phyloP scores from a whole-genome alignment of 2,888 invertebrate species.

The Pristionchus maxplancki region DNA sequence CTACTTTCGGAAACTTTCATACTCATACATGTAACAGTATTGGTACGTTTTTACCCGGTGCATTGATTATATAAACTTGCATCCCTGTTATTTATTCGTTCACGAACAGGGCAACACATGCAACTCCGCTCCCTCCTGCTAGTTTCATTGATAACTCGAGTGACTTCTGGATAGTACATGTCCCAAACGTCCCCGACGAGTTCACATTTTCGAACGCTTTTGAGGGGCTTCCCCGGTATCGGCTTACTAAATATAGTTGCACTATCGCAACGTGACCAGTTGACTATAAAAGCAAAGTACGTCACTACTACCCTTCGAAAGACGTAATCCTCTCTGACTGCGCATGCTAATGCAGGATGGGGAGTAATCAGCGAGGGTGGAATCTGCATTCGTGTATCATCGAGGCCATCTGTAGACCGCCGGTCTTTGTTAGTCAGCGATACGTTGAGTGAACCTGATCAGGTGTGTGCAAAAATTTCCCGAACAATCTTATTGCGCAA shows the following conservation, averaged over 20 bases:
- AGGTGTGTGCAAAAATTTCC: no score
- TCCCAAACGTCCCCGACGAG: no score
- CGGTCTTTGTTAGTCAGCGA: not conserved
- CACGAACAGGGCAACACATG: no score
- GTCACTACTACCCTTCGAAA: not conserved
- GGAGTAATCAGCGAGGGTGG: not conserved
- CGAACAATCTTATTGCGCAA: no score
- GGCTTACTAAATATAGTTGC: constrained; percentile 1
- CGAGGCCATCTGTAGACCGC: not conserved
- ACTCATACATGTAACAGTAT: not conserved
- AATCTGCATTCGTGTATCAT: not conserved
- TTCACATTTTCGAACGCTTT: no score
- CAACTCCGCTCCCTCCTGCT: no score
- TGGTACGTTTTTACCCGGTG: not conserved
- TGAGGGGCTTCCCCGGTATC: not conserved
- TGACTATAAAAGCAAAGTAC: not conserved
- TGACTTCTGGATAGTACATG: no score
- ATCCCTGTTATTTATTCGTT: no score
- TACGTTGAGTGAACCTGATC: no score
- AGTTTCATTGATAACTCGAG: no score
- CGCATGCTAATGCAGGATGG: not conserved
- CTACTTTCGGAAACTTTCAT: not conserved
- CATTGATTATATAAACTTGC: no score
- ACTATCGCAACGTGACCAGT: not conserved
- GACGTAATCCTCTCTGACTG: constrained; percentile 3